These are phyloP conservation scores for Hippocampus zosterae DNA, from an alignment of 2,113 vertebrate genomes.

Conservation along the genomic window DNA sequence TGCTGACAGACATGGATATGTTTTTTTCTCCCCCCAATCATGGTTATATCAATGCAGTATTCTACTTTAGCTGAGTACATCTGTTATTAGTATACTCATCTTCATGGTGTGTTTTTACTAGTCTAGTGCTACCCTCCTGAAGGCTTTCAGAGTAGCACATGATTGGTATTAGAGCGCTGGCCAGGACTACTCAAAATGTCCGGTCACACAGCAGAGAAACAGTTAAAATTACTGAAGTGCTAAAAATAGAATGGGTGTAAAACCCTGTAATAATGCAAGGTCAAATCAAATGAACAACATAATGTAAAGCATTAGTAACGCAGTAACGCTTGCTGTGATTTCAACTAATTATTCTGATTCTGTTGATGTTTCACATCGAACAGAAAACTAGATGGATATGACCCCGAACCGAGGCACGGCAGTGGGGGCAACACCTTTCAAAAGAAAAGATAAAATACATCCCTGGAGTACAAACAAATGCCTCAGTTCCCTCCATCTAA, in stretches of 20 bases:
- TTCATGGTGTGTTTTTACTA: conserved; percentile 31
- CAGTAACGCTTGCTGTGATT: neutral
- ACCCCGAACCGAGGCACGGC: conserved; percentile 17
- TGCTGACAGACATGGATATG: too few species aligned
- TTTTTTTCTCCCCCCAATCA: conserved; percentile 20
- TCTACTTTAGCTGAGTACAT: conserved; percentile 12
- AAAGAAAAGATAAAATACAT: conserved; percentile 38
- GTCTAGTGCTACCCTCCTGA: conserved; percentile 17
- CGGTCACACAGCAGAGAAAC: conserved; percentile 12
- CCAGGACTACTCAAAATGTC: conserved; percentile 40
- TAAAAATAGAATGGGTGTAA: conserved; percentile 24
- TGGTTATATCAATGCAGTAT: conserved; percentile 27
- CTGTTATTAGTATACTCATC: conserved; percentile 22
- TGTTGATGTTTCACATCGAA: conserved; percentile 17
- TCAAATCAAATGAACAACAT: neutral
- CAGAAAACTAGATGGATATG: conserved; percentile 31
- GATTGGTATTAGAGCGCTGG: conserved; percentile 25
- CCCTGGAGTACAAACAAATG: conserved; percentile 27
- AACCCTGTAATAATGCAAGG: conserved; percentile 24
- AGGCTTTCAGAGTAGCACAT: conserved; percentile 33
- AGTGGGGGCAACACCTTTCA: conserved; percentile 20
- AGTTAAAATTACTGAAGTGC: conserved; percentile 11
- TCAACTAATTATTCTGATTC: conserved; percentile 5
- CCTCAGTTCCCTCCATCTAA: conserved; percentile 30
- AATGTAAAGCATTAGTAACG: too few species aligned